Evolutionary conservation across 2,113 vertebrate species (phyloP).

Genomic region (Gobio gobio): DNA sequence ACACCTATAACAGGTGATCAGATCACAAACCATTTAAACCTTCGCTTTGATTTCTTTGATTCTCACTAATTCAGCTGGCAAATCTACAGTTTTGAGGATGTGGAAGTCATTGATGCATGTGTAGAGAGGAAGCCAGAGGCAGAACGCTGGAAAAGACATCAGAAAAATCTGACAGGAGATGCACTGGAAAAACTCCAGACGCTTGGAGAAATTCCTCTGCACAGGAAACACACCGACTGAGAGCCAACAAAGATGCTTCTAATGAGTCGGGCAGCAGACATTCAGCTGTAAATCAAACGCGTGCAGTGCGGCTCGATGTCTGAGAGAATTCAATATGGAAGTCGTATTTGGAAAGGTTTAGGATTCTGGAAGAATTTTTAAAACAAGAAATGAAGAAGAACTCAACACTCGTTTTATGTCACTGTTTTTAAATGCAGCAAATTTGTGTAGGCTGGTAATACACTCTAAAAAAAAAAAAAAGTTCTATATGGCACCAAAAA

Average conservation of each 20-base stretch:
- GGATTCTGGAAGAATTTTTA: neutral
- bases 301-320: neutral
- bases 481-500: too few species aligned
- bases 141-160: slow-evolving; percentile 30
- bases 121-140: neutral
- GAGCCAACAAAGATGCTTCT: slow-evolving; percentile 8
- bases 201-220: neutral
- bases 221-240: neutral
- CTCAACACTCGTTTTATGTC: neutral
- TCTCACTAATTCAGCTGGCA: neutral
- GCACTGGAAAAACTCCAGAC: slow-evolving; percentile 19
- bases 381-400: neutral
- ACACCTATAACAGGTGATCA: neutral
- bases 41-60: neutral
- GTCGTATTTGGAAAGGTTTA: neutral
- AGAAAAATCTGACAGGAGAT: slow-evolving; percentile 2
- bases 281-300: slow-evolving; percentile 13
- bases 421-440: neutral
- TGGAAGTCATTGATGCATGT: neutral
- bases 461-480: too few species aligned
- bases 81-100: neutral
- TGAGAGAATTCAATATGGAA: neutral
- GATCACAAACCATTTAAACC: neutral
- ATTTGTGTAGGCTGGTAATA: neutral
- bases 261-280: slow-evolving; percentile 8